These are phyloP conservation scores for Andrena hattorfiana DNA, from an alignment of 2,888 invertebrate species.

Conservation along the genomic window DNA sequence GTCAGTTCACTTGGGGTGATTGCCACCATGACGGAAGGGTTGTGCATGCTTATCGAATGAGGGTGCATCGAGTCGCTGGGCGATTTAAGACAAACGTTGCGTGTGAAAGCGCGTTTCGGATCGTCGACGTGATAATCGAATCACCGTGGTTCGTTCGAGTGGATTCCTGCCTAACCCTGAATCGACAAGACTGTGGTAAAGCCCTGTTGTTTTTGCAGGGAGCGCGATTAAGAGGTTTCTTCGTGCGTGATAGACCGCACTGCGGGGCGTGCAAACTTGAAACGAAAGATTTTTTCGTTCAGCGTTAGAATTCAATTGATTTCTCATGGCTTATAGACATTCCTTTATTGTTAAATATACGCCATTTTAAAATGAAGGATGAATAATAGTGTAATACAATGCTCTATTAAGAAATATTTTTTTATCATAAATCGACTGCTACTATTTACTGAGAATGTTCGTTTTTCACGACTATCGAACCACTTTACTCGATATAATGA, in stretches of 20 bases:
- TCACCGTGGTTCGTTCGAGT: slow-evolving; percentile 17
- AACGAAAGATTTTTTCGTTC: not conserved
- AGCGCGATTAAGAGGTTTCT: not conserved
- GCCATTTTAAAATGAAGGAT: too few relatives aligned
- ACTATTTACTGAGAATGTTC: too few relatives aligned
- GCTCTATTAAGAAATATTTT: too few relatives aligned
- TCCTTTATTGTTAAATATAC: too few relatives aligned
- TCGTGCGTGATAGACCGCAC: not conserved
- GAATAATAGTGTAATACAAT: too few relatives aligned
- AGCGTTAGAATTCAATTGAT: too few relatives aligned
- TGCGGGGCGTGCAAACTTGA: not conserved
- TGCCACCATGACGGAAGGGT: slow-evolving; percentile 34
- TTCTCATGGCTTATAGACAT: too few relatives aligned
- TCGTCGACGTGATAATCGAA: slow-evolving; percentile 43
- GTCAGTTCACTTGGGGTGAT: slow-evolving; percentile 1
- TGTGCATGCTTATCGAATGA: slow-evolving; percentile 27
- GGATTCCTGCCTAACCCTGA: slow-evolving; percentile 25
- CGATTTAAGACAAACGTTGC: slow-evolving; percentile 43
- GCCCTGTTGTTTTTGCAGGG: not conserved
- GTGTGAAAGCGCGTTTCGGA: slow-evolving; percentile 33
- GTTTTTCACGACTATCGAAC: too few relatives aligned
- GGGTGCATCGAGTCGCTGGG: slow-evolving; percentile 37
- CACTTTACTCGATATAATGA: too few relatives aligned
- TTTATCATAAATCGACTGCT: too few relatives aligned
- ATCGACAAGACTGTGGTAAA: not conserved